Evolutionary conservation across 2,113 vertebrate genomes (phyloP).

Genomic region (Corydoras sp.): DNA sequence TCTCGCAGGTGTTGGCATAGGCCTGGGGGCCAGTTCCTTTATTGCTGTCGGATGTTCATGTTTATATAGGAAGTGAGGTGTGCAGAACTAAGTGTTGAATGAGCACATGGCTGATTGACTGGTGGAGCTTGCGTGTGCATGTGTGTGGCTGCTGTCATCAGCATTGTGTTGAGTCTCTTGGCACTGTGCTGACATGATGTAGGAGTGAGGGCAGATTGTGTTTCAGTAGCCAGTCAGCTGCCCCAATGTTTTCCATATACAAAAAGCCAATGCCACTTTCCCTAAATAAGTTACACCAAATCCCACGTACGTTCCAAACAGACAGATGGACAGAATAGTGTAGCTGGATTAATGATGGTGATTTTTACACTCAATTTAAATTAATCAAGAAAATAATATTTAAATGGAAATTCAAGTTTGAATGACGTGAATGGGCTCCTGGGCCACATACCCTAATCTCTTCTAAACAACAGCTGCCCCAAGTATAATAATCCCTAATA

Average conservation of each 20-base stretch:
- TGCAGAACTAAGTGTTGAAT: conserved; percentile 21
- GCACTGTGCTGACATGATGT: conserved; percentile 27
- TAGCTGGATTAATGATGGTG: no score
- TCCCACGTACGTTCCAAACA: no score
- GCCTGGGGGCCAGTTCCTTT: conserved; percentile 1
- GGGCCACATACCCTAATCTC: no score
- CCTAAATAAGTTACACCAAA: background rate
- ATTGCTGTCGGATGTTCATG: conserved; percentile 16
- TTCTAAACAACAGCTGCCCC: no score
- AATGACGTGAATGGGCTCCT: no score
- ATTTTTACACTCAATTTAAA: no score
- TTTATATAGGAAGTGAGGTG: conserved; percentile 28
- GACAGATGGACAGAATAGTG: no score
- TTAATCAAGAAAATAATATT: no score
- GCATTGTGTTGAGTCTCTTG: conserved; percentile 7
- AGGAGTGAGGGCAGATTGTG: conserved; percentile 33
- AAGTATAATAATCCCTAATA: no score
- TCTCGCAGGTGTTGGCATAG: background rate
- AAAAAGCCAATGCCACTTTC: conserved; percentile 29
- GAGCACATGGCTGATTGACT: conserved; percentile 4
- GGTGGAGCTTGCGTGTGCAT: conserved; percentile 15
- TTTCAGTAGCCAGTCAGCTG: conserved; percentile 42
- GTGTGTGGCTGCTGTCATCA: conserved; percentile 11
- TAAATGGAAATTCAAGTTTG: no score
- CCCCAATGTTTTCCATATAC: conserved; percentile 30